Conservation (phyloP, 2,888 invertebrate species). For the Orchestes rusci region DNA sequence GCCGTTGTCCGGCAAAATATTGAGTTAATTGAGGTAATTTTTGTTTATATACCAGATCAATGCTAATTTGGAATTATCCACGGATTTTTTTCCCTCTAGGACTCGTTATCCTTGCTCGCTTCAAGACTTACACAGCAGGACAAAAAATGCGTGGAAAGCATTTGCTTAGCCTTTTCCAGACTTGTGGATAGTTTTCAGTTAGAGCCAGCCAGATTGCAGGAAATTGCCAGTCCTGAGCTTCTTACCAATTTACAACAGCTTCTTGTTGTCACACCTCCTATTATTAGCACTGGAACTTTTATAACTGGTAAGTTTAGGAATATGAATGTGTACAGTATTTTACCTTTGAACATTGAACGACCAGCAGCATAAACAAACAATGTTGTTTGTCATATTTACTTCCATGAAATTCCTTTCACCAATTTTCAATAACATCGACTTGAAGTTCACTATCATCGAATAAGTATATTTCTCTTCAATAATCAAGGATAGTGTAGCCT, state of each 20-base stretch:
- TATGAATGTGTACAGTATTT: neutral
- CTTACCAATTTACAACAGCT: conserved; percentile 90
- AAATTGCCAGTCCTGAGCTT: conserved; percentile 86
- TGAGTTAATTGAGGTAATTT: too few relatives aligned
- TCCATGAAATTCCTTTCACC: too few relatives aligned
- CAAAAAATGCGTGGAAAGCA: conserved; percentile 96
- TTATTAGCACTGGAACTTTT: conserved; percentile 91
- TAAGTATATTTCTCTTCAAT: too few relatives aligned
- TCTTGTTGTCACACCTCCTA: conserved; percentile 89
- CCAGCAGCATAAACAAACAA: too few relatives aligned
- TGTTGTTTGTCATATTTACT: too few relatives aligned
- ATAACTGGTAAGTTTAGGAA: conserved; percentile 53
- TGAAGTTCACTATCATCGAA: too few relatives aligned
- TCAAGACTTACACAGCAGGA: conserved; percentile 78
- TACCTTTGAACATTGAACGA: too few relatives aligned
- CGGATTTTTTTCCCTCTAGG: conserved; percentile 42
- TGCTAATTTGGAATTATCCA: too few relatives aligned
- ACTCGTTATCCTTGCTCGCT: conserved; percentile 80
- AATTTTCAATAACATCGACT: too few relatives aligned
- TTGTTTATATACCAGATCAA: too few relatives aligned
- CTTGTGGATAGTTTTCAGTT: conserved; percentile 94
- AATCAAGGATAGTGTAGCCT: too few relatives aligned
- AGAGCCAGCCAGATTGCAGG: conserved; percentile 82
- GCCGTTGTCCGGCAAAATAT: too few relatives aligned
- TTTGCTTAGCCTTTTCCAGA: conserved; percentile 92